Conservation (phyloP, 2,888 invertebrate species). For the Torymus aiolomorphi region DNA sequence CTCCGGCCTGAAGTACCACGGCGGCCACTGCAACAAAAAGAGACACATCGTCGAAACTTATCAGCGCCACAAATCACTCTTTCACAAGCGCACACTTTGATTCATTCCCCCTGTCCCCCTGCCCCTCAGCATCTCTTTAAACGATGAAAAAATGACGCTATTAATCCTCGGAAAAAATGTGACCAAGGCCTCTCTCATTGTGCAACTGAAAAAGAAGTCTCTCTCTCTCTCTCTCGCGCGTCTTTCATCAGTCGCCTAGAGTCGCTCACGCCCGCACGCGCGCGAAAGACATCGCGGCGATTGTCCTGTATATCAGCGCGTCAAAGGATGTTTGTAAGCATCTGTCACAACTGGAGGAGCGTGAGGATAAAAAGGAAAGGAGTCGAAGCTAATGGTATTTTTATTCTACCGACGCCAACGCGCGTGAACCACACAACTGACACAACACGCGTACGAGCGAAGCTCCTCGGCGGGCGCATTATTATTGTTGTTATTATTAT, state of each 20-base stretch:
- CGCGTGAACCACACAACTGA: constrained; percentile 13
- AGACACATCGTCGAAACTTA: background rate
- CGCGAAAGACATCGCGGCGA: constrained; percentile 10
- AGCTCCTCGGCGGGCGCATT: background rate
- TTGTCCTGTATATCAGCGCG: constrained; percentile 14
- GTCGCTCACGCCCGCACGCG: no score
- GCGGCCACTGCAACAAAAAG: constrained; percentile 68
- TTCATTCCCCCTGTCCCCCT: background rate
- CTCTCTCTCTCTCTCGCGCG: background rate
- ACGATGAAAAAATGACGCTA: background rate
- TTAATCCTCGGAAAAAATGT: constrained; percentile 26
- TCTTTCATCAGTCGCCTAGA: no score
- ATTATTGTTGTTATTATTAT: constrained; percentile 1
- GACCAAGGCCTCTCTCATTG: constrained; percentile 9
- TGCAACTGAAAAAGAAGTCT: constrained; percentile 15
- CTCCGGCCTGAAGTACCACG: constrained; percentile 71
- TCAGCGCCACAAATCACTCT: background rate
- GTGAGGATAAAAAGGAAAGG: constrained; percentile 9
- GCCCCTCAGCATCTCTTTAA: background rate
- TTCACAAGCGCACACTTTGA: background rate
- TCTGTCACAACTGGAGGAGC: constrained; percentile 49
- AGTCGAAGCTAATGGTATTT: constrained; percentile 46
- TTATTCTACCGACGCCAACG: constrained; percentile 25
- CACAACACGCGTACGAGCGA: background rate
- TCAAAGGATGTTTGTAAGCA: constrained; percentile 40